Base-by-base conservation (phyloP, 2,113 vertebrate genomes). In the Urocitellus parryii region DNA sequence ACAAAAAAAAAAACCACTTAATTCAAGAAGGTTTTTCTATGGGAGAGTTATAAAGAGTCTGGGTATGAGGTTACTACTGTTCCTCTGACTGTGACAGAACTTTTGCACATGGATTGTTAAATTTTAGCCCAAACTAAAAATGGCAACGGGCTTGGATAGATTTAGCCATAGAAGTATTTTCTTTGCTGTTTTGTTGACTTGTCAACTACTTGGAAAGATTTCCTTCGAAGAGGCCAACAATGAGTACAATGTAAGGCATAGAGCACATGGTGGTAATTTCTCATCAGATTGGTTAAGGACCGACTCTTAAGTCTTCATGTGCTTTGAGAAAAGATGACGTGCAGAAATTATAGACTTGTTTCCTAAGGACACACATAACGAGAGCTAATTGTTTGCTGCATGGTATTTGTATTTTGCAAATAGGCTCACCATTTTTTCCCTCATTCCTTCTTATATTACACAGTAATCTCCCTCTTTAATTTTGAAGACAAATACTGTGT, bases 1-100 rank as follows among this genome's bases (percentile, higher is more conserved):
- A 89, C n/a, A 76, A 92, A 95, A 94, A 67, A 51, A 94, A 68
- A 51, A 51, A 61, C 85, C 74, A 61, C 12, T 91, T 89, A 58
- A 94, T 61, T 73, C 1, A 85, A 79, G 95, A 91, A 70, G 29
- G 13, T 82, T 27, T 95, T 92, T 90, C 39, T 68, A 1, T n/a
- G 61, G 24, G n/a, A 67, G 29, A 78, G 12, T 88, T 37, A 72
- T 4, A 22, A 45, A 8, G 80, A 63, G 79, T 14, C 29, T 5
- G 48, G 56, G 58, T 81, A 3, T 72, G 58, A 90, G 78, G 51
- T 85, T 77, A 73, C 9, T 8, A 6, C 14, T 53, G 10, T 9
- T 88, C 61, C 34, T 74, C 1, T 42, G 39, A 14, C 20, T 86
- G 8, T 86, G 70, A 80, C 20, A 81, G 58, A 37, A 20, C 42